Conservation (phyloP, 2,888 invertebrate genomes). For the Pomacea canaliculata region DNA sequence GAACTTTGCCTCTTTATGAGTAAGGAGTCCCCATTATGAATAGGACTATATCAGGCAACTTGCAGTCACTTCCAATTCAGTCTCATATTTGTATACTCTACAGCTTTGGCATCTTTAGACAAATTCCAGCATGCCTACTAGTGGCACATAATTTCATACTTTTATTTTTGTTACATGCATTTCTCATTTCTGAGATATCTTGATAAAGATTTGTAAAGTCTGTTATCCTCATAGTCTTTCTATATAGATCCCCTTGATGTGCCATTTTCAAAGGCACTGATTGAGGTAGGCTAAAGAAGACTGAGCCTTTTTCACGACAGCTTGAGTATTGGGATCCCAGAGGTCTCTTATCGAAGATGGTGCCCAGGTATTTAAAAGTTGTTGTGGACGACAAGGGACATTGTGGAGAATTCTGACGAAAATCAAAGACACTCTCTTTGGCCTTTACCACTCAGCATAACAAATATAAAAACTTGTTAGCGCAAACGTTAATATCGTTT, state of each 20-base stretch:
- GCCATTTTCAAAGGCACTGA: neutral
- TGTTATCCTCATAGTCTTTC: too few relatives aligned
- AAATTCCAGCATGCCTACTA: neutral
- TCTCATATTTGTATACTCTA: neutral
- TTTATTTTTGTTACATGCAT: neutral
- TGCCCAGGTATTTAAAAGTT: too few relatives aligned
- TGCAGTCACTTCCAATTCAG: neutral
- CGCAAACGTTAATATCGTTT: neutral
- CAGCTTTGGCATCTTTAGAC: neutral
- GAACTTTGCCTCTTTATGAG: constrained; percentile 35
- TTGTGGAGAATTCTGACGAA: too few relatives aligned
- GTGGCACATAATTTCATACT: neutral
- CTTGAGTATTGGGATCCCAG: too few relatives aligned
- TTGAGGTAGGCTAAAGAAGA: too few relatives aligned
- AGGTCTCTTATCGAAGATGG: too few relatives aligned
- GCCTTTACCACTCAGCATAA: too few relatives aligned
- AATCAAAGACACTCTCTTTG: too few relatives aligned
- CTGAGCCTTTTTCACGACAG: too few relatives aligned
- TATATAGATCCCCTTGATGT: neutral
- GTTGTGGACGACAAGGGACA: too few relatives aligned
- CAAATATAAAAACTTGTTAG: too few relatives aligned
- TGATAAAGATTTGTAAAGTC: too few relatives aligned
- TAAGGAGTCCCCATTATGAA: neutral
- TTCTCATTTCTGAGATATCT: neutral
- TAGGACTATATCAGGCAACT: neutral